Evolutionary conservation across 2,888 invertebrate species (phyloP), one percentile per base, ranked within the genome.

Genomic region (Nomada fabriciana): DNA sequence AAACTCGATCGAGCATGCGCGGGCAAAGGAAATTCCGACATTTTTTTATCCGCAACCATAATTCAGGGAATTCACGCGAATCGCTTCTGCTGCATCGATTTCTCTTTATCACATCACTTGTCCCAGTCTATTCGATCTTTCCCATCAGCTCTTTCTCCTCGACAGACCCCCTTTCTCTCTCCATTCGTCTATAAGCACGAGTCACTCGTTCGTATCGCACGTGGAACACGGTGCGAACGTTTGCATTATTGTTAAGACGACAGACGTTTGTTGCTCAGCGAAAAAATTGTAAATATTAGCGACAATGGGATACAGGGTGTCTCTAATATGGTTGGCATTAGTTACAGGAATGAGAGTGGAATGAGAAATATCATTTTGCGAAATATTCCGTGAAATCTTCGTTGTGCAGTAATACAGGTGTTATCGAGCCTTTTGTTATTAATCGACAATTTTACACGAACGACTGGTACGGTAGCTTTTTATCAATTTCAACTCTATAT

Each of bases 41-140:
- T 81, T 81, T 80, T 43, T 7, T 36, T 5, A 36, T 53, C 15
- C 36, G 80, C 80, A 59, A 20, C 80, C 80, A 18, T 65, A 50
- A 65, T 74, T 55, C 60, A 68, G 47, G 59, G 59, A 65, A 25
- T 73, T 65, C 20, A 61, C 80, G 53, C 43, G 53, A 50, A 20
- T 42, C 80, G 53, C 53, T 73, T 69, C 59, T 20, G 3, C 50
- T 36, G 36, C 68, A 50, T 67, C 63, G 70, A 57, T 61, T 29
- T 67, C 74, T 55, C 53, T 71, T 60, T 64, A 25, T 61, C 69
- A 23, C 42, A 42, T 42, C 57, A 9, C 64, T 42, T 55, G 43
- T 29, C 60, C 57, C 29, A n/a, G 43, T 18, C 57, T 5, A 36
- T 7, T 7, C 70, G 47, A 11, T 50, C 71, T 29, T 29, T 13